A percentile compares a stretch with the other conserved stretches of the same genome.
Conservation (phyloP, 2,888 invertebrate species). For the Pecten maximus region DNA sequence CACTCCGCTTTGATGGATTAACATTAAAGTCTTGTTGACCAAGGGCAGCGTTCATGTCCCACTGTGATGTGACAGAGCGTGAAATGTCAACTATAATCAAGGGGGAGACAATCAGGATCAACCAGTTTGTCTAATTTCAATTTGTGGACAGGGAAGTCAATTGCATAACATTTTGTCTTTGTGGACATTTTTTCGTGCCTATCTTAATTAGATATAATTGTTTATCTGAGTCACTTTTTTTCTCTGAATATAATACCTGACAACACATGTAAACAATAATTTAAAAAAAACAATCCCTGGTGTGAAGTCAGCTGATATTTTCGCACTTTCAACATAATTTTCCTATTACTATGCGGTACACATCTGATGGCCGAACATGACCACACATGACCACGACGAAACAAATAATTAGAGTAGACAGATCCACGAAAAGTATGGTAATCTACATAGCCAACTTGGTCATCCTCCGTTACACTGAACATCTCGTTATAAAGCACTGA, state of each 20-base stretch:
- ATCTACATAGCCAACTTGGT: background rate
- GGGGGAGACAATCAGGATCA: background rate
- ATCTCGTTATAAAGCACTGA: background rate
- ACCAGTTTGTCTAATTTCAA: constrained; percentile 4
- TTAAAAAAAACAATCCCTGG: background rate
- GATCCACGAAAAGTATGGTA: background rate
- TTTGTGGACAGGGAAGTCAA: background rate
- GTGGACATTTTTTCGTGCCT: background rate
- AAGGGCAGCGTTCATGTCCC: background rate
- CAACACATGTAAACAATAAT: background rate
- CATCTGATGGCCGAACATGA: background rate
- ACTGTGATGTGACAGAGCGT: background rate
- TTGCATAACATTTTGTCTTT: background rate
- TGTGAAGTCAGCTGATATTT: constrained; percentile 9
- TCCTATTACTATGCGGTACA: background rate
- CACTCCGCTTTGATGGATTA: constrained; percentile 18
- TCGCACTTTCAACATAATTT: constrained; percentile 22
- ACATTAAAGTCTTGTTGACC: constrained; percentile 22
- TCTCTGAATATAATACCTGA: background rate
- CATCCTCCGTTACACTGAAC: background rate
- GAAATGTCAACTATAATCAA: constrained; percentile 13
- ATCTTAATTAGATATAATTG: background rate
- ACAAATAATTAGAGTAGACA: background rate
- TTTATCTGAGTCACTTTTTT: background rate
- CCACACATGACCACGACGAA: background rate